A percentile compares a stretch with the other conserved stretches of the same genome.
Conservation (phyloP, 2,888 invertebrate genomes). For the Diaphora mendica region DNA sequence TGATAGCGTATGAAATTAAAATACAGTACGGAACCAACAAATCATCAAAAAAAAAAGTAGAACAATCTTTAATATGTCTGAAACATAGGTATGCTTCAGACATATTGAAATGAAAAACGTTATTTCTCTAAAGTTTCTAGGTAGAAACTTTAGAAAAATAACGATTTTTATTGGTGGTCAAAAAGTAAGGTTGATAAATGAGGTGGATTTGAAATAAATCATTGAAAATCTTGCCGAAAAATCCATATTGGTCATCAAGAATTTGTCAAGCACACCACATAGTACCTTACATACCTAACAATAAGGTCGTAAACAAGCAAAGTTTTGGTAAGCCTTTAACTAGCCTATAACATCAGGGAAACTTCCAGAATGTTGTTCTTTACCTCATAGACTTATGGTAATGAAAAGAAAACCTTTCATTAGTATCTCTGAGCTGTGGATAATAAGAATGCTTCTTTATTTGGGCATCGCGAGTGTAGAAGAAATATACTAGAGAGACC, state of each 20-base stretch:
- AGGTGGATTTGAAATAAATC: too few relatives aligned
- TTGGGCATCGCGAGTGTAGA: background rate
- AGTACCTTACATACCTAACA: background rate
- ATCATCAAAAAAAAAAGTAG: background rate
- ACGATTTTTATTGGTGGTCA: background rate
- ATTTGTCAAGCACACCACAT: background rate
- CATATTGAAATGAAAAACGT: too few relatives aligned
- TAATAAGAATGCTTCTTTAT: background rate
- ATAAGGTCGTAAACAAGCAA: background rate
- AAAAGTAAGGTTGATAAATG: background rate
- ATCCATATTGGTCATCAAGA: background rate
- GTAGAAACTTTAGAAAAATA: background rate
- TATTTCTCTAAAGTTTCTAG: too few relatives aligned
- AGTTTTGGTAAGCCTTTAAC: background rate
- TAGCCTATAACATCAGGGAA: background rate
- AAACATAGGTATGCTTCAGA: too few relatives aligned
- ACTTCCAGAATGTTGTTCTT: background rate
- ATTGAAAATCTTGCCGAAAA: background rate
- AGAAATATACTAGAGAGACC: too few relatives aligned
- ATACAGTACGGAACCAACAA: background rate
- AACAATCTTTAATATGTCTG: background rate
- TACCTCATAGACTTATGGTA: background rate
- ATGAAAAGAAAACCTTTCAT: background rate
- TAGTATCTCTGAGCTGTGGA: background rate
- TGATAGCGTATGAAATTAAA: background rate